Conservation (phyloP, 2,113 vertebrate species). For the Strigops habroptila region DNA sequence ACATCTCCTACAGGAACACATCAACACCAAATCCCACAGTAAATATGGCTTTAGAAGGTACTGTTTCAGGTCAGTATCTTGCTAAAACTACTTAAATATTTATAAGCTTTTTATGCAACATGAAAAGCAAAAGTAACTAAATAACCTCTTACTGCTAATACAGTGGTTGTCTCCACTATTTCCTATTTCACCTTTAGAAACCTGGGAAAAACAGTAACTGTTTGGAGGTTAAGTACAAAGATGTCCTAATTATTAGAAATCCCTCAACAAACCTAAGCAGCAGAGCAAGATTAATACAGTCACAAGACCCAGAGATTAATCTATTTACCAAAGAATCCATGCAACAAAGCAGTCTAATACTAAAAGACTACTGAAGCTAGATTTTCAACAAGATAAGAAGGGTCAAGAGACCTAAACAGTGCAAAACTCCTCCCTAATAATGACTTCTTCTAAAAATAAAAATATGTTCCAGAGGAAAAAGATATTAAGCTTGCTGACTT, state of each 20-base stretch:
- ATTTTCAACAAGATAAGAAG: slow-evolving; percentile 35
- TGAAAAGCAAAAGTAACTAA: neutral
- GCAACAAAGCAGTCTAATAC: slow-evolving; percentile 52
- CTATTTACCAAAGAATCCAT: slow-evolving; percentile 46
- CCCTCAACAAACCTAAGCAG: slow-evolving; percentile 45
- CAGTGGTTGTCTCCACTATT: neutral
- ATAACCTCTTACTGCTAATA: neutral
- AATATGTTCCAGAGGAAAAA: neutral
- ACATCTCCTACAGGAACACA: neutral
- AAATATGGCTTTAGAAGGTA: neutral
- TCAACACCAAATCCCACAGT: neutral
- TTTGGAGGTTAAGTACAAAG: slow-evolving; percentile 49
- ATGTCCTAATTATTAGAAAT: slow-evolving; percentile 63
- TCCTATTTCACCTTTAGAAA: neutral
- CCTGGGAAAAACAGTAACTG: neutral
- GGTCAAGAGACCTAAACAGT: slow-evolving; percentile 1
- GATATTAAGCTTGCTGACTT: neutral
- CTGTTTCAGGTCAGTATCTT: neutral
- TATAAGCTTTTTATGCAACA: slow-evolving; percentile 35
- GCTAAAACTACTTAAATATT: neutral
- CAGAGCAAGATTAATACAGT: slow-evolving; percentile 57
- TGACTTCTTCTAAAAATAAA: neutral
- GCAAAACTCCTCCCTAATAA: slow-evolving; percentile 37
- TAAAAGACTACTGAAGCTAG: slow-evolving; percentile 32
- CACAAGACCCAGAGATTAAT: slow-evolving; percentile 62